Base-by-base conservation (phyloP, 2,888 invertebrate genomes). In the Gymnoscelis rufifasciata region DNA sequence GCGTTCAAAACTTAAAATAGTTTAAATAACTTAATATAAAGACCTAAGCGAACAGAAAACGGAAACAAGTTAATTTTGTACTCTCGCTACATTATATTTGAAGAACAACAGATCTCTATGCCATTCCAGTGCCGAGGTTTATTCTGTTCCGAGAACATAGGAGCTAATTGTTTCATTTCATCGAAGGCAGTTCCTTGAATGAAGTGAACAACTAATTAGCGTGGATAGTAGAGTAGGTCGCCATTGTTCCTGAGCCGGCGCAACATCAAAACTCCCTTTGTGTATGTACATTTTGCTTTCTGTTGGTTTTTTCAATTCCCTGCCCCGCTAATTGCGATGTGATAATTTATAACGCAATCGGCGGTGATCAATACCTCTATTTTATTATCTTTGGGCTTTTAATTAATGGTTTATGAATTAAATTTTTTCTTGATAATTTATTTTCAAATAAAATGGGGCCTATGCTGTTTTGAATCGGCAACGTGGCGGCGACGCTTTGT, bases 271-370 rank as follows among this genome's bases (percentile, higher is more conserved):
- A 73, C 70, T 62, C 66, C 73, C 86, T 76, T 86, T 87, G 81
- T 86, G 58, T 68, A n/a, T n/a, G n/a, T n/a, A n/a, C n/a, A n/a
- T n/a, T n/a, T n/a, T n/a, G n/a, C 60, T 64, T 56, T 55, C 56
- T 82, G 81, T 86, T 83, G 82, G 73, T 78, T 75, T 76, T 78
- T 83, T 71, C 68, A 73, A 78, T 82, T 76, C 73, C 53, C 55
- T 62, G 52, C 60, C 61, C 62, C 66, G 66, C 65, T 77, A 78
- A 82, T 83, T 78, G 71, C 66, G 62, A 58, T 64, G 67, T 66
- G 74, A 68, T 79, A 74, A 78, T 66, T 35, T 74, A 57, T 64
- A 71, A 65, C 60, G 67, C 66, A 69, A 70, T 59, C 66, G 57
- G 59, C 58, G 60, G 62, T 57, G 53, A 63, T 74, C 64, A 71